Percentiles rank a stretch among this genome's conserved stretches.
These are phyloP conservation scores for Ceyx cyanopectus DNA, from an alignment of 2,113 vertebrate species.

Conservation along the genomic window DNA sequence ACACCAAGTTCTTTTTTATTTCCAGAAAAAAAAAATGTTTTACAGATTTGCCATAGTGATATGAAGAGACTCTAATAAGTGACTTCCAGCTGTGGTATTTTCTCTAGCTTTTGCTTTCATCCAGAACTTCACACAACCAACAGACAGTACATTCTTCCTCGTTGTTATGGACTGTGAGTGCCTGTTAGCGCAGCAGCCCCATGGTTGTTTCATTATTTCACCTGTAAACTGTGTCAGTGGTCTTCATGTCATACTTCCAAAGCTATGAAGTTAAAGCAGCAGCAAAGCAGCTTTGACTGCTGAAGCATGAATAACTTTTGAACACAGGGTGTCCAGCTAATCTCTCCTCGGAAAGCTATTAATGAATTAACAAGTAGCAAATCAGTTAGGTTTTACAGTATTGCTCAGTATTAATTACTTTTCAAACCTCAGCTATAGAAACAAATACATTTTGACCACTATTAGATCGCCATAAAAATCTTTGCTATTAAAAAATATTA, in stretches of 20 bases:
- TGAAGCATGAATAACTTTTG: not conserved
- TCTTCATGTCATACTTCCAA: not conserved
- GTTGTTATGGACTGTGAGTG: accelerated
- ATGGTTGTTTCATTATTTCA: not conserved
- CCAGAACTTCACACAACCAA: not conserved
- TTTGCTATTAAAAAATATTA: not conserved
- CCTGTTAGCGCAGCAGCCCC: not conserved
- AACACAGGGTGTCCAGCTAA: not conserved
- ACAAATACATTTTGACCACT: not conserved
- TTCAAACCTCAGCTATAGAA: not conserved
- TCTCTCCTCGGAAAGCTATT: not conserved
- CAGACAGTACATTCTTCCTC: not conserved
- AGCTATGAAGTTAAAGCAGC: not conserved
- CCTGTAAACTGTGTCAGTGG: not conserved
- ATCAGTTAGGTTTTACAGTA: not conserved
- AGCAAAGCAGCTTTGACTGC: not conserved
- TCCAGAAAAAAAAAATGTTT: not conserved
- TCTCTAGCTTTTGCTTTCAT: not conserved
- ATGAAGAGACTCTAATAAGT: not conserved
- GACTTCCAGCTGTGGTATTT: not conserved
- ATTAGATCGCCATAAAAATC: not conserved
- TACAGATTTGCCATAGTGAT: not conserved
- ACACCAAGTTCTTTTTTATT: not conserved
- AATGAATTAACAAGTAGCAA: not conserved
- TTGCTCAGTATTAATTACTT: not conserved